Evolutionary conservation across 2,797 vertebrate genomes (phyloP).

Genomic region (Trachops cirrhosus): DNA sequence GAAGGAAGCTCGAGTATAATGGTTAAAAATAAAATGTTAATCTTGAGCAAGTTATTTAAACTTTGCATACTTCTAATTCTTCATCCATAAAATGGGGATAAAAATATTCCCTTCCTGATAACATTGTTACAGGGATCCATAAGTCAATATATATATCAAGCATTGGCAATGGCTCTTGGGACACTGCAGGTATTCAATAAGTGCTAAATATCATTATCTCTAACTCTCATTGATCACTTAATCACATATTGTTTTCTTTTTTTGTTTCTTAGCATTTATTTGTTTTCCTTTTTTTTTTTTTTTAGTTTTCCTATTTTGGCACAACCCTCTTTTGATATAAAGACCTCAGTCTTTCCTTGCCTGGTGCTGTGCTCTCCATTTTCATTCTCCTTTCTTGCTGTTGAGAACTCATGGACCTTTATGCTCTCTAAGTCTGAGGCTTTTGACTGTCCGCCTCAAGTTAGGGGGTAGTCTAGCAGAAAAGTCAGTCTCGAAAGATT

Average conservation of each 20-base stretch:
- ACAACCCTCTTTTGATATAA: not conserved
- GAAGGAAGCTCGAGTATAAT: not conserved
- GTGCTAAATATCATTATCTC: not conserved
- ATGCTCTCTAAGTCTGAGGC: not conserved
- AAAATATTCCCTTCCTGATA: not conserved
- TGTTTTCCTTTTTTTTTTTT: not conserved
- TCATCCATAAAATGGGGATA: not conserved
- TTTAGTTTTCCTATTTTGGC: not conserved
- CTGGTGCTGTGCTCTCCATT: not conserved
- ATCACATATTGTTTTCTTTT: not conserved
- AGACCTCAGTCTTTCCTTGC: not conserved
- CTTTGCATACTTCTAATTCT: not conserved
- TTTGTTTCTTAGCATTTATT: not conserved
- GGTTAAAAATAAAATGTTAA: not conserved
- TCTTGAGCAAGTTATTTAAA: conserved; percentile 26
- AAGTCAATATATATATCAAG: not conserved
- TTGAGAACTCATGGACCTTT: conserved; percentile 14
- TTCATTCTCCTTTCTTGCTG: conserved; percentile 26
- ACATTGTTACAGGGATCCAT: not conserved
- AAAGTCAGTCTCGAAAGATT: conserved; percentile 39
- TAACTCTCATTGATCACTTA: not conserved
- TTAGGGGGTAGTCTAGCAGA: conserved; percentile 10
- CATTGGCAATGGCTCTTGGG: not conserved
- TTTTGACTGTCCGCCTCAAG: conserved; percentile 23
- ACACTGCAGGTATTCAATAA: not conserved